Conservation (phyloP, 1,140 invertebrate genomes). For the Asobara japonica region DNA sequence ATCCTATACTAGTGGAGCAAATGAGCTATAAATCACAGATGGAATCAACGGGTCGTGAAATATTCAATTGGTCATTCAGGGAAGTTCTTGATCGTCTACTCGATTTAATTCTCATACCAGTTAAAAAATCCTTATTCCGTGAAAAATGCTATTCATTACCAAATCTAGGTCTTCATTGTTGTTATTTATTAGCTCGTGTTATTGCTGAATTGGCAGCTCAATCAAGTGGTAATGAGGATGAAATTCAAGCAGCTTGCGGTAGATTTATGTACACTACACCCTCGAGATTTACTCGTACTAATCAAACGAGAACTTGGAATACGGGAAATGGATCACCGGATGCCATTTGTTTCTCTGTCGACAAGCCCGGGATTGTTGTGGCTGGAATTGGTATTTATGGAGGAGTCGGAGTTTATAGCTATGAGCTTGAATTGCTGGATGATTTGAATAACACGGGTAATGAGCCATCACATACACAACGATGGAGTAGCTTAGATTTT, state of each 20-base stretch:
- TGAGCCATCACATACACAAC: constrained; percentile 70
- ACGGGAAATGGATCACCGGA: constrained; percentile 96
- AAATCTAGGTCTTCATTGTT: constrained; percentile 83
- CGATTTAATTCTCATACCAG: constrained; percentile 82
- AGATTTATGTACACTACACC: constrained; percentile 85
- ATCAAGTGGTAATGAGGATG: constrained; percentile 76
- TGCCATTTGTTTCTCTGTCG: constrained; percentile 94
- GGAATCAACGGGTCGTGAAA: constrained; percentile 58
- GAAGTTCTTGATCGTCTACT: constrained; percentile 86
- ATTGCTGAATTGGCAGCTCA: constrained; percentile 90
- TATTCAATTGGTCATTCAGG: constrained; percentile 77
- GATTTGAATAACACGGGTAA: constrained; percentile 71
- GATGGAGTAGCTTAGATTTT: constrained; percentile 81
- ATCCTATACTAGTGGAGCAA: constrained; percentile 84
- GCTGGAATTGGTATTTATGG: constrained; percentile 91
- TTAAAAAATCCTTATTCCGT: constrained; percentile 73
- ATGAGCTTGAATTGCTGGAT: constrained; percentile 91
- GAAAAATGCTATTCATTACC: constrained; percentile 70
- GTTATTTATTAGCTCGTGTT: constrained; percentile 84
- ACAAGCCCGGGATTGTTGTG: constrained; percentile 87
- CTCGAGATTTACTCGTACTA: constrained; percentile 89
- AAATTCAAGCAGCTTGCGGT: constrained; percentile 72
- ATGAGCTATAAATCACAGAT: constrained; percentile 75
- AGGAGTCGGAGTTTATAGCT: constrained; percentile 86
- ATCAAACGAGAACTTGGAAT: constrained; percentile 92